These are phyloP conservation scores for Discoglossus pictus DNA, from an alignment of 2,797 vertebrate genomes.

Conservation along the genomic window DNA sequence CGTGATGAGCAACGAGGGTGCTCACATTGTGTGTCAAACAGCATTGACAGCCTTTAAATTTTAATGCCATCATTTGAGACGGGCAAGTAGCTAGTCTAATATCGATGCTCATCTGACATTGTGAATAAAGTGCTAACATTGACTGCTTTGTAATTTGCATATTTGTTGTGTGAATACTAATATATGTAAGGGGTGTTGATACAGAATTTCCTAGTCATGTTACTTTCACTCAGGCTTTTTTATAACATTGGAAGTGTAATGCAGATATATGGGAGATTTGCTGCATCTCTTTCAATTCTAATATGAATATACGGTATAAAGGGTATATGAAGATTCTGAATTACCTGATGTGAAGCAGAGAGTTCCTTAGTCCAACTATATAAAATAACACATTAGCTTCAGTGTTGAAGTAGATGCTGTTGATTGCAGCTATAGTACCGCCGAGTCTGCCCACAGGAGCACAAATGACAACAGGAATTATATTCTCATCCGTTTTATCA, in stretches of 20 bases:
- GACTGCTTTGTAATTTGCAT: not conserved
- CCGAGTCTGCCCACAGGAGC: conserved; percentile 86
- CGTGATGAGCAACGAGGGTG: no score
- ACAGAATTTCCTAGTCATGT: no score
- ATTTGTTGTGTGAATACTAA: not conserved
- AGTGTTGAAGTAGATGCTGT: conserved; percentile 89
- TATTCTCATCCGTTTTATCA: conserved; percentile 67
- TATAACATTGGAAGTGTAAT: no score
- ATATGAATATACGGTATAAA: no score
- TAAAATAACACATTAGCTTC: conserved; percentile 85
- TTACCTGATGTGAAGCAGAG: conserved; percentile 80
- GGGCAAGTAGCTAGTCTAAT: no score
- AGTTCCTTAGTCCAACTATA: conserved; percentile 83
- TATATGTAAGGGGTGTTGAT: no score
- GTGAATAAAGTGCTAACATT: not conserved
- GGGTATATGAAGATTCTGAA: not conserved
- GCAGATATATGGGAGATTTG: not conserved
- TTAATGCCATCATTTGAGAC: no score
- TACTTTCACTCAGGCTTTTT: no score
- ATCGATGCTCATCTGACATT: not conserved
- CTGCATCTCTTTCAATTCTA: not conserved
- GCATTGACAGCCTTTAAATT: no score
- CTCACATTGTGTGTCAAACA: no score
- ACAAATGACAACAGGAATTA: conserved; percentile 85
- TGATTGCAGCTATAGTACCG: conserved; percentile 87